Percentiles rank a stretch among this genome's conserved stretches.
Conservation (phyloP, 2,888 invertebrate species). For the Tetramorium bicarinatum region DNA sequence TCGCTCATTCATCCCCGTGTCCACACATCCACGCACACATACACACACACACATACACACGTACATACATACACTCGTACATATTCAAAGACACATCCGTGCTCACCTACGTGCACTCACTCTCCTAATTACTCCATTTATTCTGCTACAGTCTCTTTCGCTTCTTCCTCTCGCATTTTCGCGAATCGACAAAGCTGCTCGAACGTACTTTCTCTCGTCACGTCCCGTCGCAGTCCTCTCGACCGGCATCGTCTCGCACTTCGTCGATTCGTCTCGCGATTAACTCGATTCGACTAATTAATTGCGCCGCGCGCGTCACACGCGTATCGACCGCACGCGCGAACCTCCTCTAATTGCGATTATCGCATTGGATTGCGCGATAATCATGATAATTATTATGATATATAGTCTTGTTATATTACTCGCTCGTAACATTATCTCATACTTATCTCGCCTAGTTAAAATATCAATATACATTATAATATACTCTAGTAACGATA, state of each 20-base stretch:
- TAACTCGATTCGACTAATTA: constrained; percentile 55
- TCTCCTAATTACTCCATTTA: constrained; percentile 17
- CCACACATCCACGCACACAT: background rate
- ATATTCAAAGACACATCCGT: background rate
- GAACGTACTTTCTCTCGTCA: constrained; percentile 6
- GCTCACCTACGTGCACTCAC: constrained; percentile 4
- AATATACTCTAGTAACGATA: constrained; percentile 86
- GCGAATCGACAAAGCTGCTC: constrained; percentile 54
- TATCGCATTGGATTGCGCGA: constrained; percentile 33
- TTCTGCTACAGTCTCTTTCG: constrained; percentile 16
- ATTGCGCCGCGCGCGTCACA: constrained; percentile 61
- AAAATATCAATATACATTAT: constrained; percentile 84
- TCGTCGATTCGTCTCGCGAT: constrained; percentile 41
- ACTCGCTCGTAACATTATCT: constrained; percentile 79
- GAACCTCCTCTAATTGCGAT: constrained; percentile 63
- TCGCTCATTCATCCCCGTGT: constrained; percentile 40
- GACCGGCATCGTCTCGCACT: background rate
- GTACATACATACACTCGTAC: background rate
- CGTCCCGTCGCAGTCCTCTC: background rate
- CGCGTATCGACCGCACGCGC: constrained; percentile 65
- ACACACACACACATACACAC: background rate
- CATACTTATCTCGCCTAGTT: constrained; percentile 81
- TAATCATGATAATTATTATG: constrained; percentile 61
- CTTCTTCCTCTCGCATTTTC: constrained; percentile 39
- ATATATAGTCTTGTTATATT: constrained; percentile 56